phyloP scores from a whole-genome alignment of 2,797 vertebrate genomes.

The Sebastiscus albofasciatus region DNA sequence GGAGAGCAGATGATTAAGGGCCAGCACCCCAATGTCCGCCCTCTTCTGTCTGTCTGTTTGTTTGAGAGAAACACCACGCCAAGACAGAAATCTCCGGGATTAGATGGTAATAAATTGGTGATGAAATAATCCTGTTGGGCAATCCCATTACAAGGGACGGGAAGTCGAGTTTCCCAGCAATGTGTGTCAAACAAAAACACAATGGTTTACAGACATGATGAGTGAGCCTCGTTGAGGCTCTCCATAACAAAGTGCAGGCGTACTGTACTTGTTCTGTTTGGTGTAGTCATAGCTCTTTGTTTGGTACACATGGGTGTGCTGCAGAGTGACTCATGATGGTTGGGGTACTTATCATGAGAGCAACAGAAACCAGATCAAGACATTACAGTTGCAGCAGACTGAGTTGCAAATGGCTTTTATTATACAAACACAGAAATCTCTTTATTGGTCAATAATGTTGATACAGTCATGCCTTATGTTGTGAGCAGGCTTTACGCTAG shows the following conservation, averaged over 20 bases:
- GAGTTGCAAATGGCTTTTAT: slow-evolving; percentile 10
- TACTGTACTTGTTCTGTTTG: slow-evolving; percentile 21
- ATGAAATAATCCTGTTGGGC: slow-evolving; percentile 71
- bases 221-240: slow-evolving; percentile 41
- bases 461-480: not conserved
- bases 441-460: slow-evolving; percentile 5
- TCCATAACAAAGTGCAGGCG: slow-evolving; percentile 56
- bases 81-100: slow-evolving; percentile 69
- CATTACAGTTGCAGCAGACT: not conserved
- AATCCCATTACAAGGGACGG: slow-evolving; percentile 61
- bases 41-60: slow-evolving; percentile 60
- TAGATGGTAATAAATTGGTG: slow-evolving; percentile 74
- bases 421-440: not conserved
- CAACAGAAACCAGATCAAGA: slow-evolving; percentile 45
- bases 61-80: slow-evolving; percentile 49
- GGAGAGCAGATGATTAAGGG: slow-evolving; percentile 56
- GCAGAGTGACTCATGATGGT: slow-evolving; percentile 43
- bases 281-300: slow-evolving; percentile 45
- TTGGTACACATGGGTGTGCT: slow-evolving; percentile 31
- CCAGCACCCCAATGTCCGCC: slow-evolving; percentile 24
- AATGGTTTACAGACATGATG: slow-evolving; percentile 58
- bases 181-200: slow-evolving; percentile 66
- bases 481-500: not conserved
- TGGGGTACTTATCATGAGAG: slow-evolving; percentile 33
- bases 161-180: slow-evolving; percentile 71